Base-by-base conservation (phyloP, 2,113 vertebrate species). In the Stigmatopora nigra region DNA sequence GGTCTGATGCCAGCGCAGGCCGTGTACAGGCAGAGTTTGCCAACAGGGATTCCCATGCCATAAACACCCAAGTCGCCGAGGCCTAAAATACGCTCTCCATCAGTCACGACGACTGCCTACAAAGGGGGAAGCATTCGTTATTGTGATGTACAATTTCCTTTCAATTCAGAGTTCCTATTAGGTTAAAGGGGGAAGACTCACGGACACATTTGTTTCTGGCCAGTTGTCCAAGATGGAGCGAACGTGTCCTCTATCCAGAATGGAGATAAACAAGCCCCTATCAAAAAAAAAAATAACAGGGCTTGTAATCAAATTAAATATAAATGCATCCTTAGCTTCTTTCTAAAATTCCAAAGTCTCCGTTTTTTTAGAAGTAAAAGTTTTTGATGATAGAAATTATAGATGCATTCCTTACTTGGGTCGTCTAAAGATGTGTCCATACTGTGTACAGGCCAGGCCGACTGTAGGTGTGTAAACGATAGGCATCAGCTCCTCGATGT, bases 391-490 rank as follows among this genome's bases (percentile, higher is more conserved):
- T 31, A 31, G 11, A 4, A 14, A 11, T 13, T 5, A 10, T 13
- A 19, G 7, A 63, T 10, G 14, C 22, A 49, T 53, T 38, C 7
- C 92, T 94, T 91, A 99, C 97, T 95, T 98, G 45, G 97, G 97
- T 77, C 95, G 91, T 73, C 96, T 91, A 82, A 99, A 99, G 81
- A 99, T 99, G 83, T 98, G 95, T 14, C 97, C 97, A 1, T 99
- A 99, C n/a, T 97, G 95, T 17, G 93, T 91, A 76, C 97, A 99
- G 67, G 97, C 97, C 52, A 99, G 89, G 13, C 97, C 97, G 2
- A 99, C 97, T 1, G 97, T 98, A 1, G 97, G 97, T 0, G 96
- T 99, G 81, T 99, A 99, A 0, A 99, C 96, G 17, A 99, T 98
- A 0, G 97, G 97, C 96, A 99, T 94, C 1, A 99, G 35, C 20